Base-by-base conservation (phyloP, 92 coral and sea anemone species). In the Porites cylindrica region DNA sequence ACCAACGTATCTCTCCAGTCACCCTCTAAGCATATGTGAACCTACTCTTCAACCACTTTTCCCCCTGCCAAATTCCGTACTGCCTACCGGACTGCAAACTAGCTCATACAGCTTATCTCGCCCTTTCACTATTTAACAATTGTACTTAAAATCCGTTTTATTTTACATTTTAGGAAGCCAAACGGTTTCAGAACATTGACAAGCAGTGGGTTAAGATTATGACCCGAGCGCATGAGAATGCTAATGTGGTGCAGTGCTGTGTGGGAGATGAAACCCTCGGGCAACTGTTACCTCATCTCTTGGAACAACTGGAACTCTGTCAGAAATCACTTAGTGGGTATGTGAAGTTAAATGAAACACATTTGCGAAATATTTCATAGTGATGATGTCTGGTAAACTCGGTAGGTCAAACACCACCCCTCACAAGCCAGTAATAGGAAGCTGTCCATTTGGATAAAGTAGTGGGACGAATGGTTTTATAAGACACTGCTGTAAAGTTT, bases 181-280 rank as follows among this genome's bases (percentile, higher is more conserved):
- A 94, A 77, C 90, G 95, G 38, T 92, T 94, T 58, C 96, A 93
- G 81, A 93, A 93, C 89, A 93, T 93, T 50, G 96, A 93, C 87
- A 93, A 91, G 38, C 96, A 93, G 76, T 93, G 96, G 96, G 96
- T 93, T 59, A 93, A 93, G 88, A 93, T 93, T 53, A 93, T 93
- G 96, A 93, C 90, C 47, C 94, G 96, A 4, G 96, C 96, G 1
- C 96, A 93, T 29, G 96, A 93, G 87, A 93, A 92, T 62, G 66
- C 91, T 63, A 93, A 93, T 80, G 96, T 93, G 17, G 94, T 93
- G 19, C 81, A 87, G 52, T 93, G 96, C 47, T 93, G 96, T 77
- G 94, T 89, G 24, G 94, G 96, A 20, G 96, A 93, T 76, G 96
- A 93, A 66, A 93, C 96, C 17, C 86, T 93, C 6, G 96, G 96